Conservation (phyloP, 1,140 invertebrate species). For the Holotrichia oblita region DNA sequence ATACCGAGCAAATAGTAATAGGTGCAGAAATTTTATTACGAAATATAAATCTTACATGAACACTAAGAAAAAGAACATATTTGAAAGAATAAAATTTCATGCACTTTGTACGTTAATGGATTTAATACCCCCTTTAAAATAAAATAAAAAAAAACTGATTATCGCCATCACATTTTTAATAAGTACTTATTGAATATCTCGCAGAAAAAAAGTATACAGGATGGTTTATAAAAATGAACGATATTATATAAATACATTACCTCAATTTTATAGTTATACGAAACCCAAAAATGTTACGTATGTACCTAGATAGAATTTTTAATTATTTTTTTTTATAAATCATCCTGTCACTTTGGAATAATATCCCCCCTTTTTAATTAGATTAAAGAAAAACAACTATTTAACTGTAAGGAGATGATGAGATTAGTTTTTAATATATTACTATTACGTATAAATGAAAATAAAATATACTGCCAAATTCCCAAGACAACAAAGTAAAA, state of each 20-base stretch:
- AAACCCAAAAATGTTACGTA: constrained; percentile 4
- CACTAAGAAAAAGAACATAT: no score
- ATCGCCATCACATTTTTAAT: neutral
- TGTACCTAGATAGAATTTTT: neutral
- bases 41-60: neutral
- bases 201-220: neutral
- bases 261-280: constrained; percentile 6
- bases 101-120: neutral
- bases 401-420: neutral
- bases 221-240: neutral
- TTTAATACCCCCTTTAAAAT: neutral
- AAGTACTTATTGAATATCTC: neutral
- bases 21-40: neutral
- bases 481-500: no score
- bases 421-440: constrained; percentile 30
- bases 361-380: neutral
- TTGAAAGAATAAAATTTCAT: no score
- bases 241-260: neutral
- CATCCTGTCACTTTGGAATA: neutral
- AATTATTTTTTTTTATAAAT: constrained; percentile 1
- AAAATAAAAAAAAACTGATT: no score
- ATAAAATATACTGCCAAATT: constrained; percentile 38
- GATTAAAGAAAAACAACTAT: neutral
- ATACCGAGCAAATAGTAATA: constrained; percentile 1
- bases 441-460: neutral